Evolutionary conservation across 2,888 invertebrate genomes (phyloP), one percentile per base, ranked within the genome.

Genomic region (Cephus nigrinus): DNA sequence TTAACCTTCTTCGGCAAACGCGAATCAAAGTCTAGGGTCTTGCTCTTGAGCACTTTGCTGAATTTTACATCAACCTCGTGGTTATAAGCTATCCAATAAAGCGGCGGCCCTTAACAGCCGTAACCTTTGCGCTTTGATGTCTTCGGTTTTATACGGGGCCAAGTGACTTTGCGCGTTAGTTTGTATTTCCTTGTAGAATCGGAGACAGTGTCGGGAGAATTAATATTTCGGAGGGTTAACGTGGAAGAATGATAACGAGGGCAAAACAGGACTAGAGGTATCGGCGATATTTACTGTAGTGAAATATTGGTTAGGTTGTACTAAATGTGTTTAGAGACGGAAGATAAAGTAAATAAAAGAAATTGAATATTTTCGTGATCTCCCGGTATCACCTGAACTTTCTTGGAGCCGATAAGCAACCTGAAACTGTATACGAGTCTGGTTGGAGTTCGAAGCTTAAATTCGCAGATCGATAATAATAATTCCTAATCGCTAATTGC

Each of bases 51-150:
- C 88, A 87, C 86, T 89, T 88, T 87, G 84, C 83, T 82, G 80
- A 84, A 85, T 87, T 88, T 87, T 88, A 85, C 86, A 82, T 84
- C 83, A 82, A 83, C 84, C 82, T 84, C 82, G 84, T 83, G 85
- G 86, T 86, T 86, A 85, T 82, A 84, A 84, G 80, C 87, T 87
- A 89, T 89, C 89, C 89, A 90, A 90, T 90, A 89, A 89, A 89
- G 88, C 84, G 84, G 85, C 84, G 84, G 85, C 84, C 85, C 81
- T 84, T 83, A 68, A 78, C 72, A 78, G 79, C 81, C 74, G 81
- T 75, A 79, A 78, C 82, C 84, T 87, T 86, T 84, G 84, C 86
- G 88, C 89, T 89, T 89, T 89, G 90, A 89, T 87, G 88, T 88
- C 80, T 86, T 85, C 85, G 82, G 34, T 40, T 9, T 55, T 76